Base-by-base conservation (phyloP, 1,140 invertebrate genomes). In the Spodoptera litura region DNA sequence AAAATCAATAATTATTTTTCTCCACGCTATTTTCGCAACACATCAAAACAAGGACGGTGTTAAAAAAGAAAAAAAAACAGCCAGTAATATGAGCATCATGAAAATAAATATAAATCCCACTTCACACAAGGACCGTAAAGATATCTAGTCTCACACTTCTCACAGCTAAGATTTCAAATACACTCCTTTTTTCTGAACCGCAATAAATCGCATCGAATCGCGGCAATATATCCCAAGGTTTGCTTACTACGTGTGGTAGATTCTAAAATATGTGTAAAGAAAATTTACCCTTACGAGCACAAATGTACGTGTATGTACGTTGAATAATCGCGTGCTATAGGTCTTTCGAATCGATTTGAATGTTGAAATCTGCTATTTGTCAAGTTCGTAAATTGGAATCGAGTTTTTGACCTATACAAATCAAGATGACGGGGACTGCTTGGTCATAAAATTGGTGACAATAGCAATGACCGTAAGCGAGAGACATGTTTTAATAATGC, bases 171-270 rank as follows among this genome's bases (percentile, higher is more conserved):
- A 82, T 83, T 83, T 85, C 78, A 82, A 85, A 82, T 77, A 78
- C 70, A 78, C 82, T 79, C 78, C 76, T 77, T 75, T 85, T 85
- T 85, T 85, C 83, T 80, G 79, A 38, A 74, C 52, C 52, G 61
- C 79, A 83, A 85, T 85, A 85, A 85, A 85, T 85, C 81, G 78
- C 75, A 73, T 78, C 55, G 80, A 85, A 83, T 83, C 80, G 84
- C 51, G 70, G 84, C 71, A 83, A 85, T 85, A 85, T 85, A 85
- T 85, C 78, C 53, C 78, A 79, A 64, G 82, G 80, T 83, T 83
- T 85, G 84, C 80, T 85, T 85, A 83, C 84, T 85, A 85, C 84
- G 84, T 85, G 84, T 74, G 77, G 78, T 78, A 81, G 79, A 73
- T 82, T 85, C 80, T 81, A 81, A 81, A 85, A 85, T 83, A 82